Evolutionary conservation across 2,797 vertebrate species (phyloP), one percentile per base, ranked within the genome.

Genomic region (Thaleichthys pacificus): DNA sequence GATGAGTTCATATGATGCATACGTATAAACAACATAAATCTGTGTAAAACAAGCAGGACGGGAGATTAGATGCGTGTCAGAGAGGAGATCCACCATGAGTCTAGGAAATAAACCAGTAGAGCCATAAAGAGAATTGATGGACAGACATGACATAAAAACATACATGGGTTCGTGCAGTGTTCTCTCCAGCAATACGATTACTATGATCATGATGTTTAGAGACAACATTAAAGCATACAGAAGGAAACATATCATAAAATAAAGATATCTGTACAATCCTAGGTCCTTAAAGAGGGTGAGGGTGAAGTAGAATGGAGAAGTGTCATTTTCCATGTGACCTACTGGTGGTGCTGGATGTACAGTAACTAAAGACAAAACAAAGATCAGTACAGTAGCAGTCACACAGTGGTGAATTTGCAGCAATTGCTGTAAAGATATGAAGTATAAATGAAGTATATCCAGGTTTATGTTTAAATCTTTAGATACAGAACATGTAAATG

Each of bases 61-160:
- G 28, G 85, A 72, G 42, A 88, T 86, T 38, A 84, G 26, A 32
- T 89, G 84, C 74, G 75, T 73, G 1, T 84, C 75, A 17, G 73
- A 87, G 8, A 87, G 30, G 60, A 90, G 78, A 61, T 90, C 87
- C 58, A 21, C 51, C 11, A 88, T 69, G 58, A 90, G 86, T 57
- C 82, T 76, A 67, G 79, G 62, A 42, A 85, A 88, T 73, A 90
- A 87, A 24, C 80, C 85, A 51, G 80, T 26, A 3, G 82, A 85
- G 69, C 88, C 89, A 2, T 84, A 88, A 63, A 90, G 68, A 68
- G 87, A 86, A 66, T 90, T 90, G 4, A 88, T 11, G n/a, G 68
- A 86, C 0, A 90, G 80, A 32, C 80, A 87, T 71, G 82, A 26
- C 6, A 88, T 77, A 0, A 90, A 88, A 60, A 88, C 63, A 19